phyloP scores from a whole-genome alignment of 2,113 vertebrate species.

The Colinus virginianus region DNA sequence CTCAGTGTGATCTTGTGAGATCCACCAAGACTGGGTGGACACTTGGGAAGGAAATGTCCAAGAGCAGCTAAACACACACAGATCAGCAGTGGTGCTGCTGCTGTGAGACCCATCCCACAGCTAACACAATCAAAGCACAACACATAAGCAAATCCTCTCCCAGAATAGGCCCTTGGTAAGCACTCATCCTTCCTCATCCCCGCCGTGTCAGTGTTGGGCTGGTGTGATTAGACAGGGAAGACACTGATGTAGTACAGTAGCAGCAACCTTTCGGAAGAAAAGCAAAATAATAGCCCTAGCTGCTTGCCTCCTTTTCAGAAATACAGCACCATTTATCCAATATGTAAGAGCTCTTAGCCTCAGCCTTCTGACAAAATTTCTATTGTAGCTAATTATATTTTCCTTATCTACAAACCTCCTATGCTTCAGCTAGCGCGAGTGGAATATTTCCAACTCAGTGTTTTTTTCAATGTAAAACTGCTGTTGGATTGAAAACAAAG shows the following conservation, averaged over 20 bases:
- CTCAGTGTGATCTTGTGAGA: background rate
- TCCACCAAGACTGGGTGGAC: background rate
- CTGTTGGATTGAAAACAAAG: slow-evolving; percentile 56
- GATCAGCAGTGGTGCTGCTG: background rate
- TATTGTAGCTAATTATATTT: slow-evolving; percentile 44
- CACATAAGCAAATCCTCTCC: background rate
- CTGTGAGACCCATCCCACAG: rapidly evolving
- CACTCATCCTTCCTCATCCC: background rate
- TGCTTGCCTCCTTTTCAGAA: background rate
- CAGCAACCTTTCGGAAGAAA: background rate
- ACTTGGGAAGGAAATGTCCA: background rate
- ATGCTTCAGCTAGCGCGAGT: slow-evolving; percentile 30
- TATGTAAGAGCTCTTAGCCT: background rate
- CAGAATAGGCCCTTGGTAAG: background rate
- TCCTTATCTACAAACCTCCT: slow-evolving; percentile 47
- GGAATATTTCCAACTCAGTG: slow-evolving; percentile 5
- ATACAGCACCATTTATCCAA: background rate
- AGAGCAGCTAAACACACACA: background rate
- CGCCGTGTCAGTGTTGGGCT: rapidly evolving
- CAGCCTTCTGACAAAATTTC: slow-evolving; percentile 51
- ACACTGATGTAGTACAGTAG: background rate
- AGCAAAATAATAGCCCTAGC: background rate
- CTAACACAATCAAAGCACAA: background rate
- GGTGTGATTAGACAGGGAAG: background rate
- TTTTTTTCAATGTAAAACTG: slow-evolving; percentile 46